Base-by-base conservation (phyloP, 2,797 vertebrate genomes). In the Astyanax mexicanus region DNA sequence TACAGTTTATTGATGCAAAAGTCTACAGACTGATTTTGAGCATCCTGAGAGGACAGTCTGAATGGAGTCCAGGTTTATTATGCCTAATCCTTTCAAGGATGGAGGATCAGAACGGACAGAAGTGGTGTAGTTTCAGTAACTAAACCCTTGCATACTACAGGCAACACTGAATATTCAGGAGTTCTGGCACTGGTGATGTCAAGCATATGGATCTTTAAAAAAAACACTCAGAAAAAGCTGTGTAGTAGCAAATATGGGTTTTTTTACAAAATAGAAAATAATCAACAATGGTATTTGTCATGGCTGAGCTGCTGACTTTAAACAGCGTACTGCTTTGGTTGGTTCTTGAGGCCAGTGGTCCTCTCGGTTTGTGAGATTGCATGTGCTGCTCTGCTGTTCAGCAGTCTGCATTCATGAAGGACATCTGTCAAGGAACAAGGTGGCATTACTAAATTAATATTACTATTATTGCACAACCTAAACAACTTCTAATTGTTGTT, bases 321-420 rank as follows among this genome's bases (percentile, higher is more conserved):
- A 72, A 94, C 91, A 10, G 91, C 90, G 62, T 92, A 94, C 86
- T 94, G 92, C 87, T 94, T 93, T 79, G 92, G 88, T 82, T 92
- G 92, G 84, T 89, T 93, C 87, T 92, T 93, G 78, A 91, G 79
- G 79, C 90, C 92, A 84, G 92, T 86, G 7, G 89, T 91, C 81
- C 91, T 88, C 80, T 94, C 91, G 2, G 92, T 94, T 82, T 94
- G 93, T 0, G 92, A 91, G 80, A 95, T 94, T 0, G 93, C 82
- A 64, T 93, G 91, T 54, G 92, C 88, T 68, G 94, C 94, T 89
- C 92, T 92, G 87, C 92, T 94, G 85, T 94, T 94, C 54, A 95
- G 91, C 69, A 94, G 92, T 82, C 91, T 88, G 90, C 94, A 95
- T 89, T 94, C 94, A 81, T 94, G 92, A 79, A 95, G 90, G 80